A percentile compares a stretch with the other conserved stretches of the same genome.
Evolutionary conservation across 1,140 invertebrate species (phyloP).

Genomic region (Ridgeia piscesae): DNA sequence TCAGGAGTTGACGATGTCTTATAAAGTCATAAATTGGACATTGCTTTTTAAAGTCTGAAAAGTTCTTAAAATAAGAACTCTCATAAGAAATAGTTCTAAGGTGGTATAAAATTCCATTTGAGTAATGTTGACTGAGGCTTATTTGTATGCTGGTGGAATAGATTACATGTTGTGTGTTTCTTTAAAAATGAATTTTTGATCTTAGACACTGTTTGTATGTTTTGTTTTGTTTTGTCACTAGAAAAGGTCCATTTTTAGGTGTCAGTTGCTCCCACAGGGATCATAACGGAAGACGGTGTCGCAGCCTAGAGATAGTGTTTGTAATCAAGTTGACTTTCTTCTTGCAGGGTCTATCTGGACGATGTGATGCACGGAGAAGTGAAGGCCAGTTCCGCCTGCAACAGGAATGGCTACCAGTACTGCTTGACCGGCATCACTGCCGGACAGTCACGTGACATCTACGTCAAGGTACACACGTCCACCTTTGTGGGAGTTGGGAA

Average conservation of each 20-base stretch:
- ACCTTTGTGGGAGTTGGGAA: neutral
- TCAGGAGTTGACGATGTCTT: no score
- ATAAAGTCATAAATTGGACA: constrained; percentile 9
- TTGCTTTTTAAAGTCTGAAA: constrained; percentile 17
- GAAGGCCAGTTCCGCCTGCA: constrained; percentile 42
- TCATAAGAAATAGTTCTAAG: neutral
- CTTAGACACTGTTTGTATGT: no score
- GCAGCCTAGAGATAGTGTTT: neutral
- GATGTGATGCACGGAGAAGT: constrained; percentile 46
- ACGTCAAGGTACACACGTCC: constrained; percentile 42
- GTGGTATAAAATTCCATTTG: neutral
- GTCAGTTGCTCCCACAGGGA: no score
- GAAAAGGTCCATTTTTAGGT: no score
- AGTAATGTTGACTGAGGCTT: no score
- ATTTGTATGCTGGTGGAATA: no score
- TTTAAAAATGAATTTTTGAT: no score
- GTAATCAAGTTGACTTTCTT: constrained; percentile 11
- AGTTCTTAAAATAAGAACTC: neutral
- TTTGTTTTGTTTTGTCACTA: no score
- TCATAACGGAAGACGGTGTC: neutral
- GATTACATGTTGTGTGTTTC: no score
- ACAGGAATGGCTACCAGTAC: constrained; percentile 55
- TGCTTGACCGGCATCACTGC: constrained; percentile 51
- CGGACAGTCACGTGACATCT: constrained; percentile 53
- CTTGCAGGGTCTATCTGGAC: constrained; percentile 52